Base-by-base conservation (phyloP, 2,113 vertebrate species). In the Thymallus thymallus region DNA sequence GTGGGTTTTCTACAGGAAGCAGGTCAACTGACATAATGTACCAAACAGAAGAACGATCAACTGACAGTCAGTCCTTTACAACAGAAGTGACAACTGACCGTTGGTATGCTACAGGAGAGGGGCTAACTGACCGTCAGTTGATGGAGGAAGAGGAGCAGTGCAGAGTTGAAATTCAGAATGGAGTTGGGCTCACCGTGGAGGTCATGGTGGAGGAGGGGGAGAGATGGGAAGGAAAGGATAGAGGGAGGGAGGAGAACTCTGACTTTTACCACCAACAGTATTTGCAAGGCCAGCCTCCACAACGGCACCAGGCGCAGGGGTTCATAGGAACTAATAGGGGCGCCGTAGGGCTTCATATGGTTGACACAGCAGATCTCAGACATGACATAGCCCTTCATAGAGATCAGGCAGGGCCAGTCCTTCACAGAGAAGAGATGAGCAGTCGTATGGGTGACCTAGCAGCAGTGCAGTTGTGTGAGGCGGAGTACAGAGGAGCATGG, bases 201-300 rank as follows among this genome's bases (percentile, higher is more conserved):
- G 45, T 23, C 2, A n/a, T 14, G 7, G 32, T 45, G 67, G 60
- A n/a, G 16, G 71, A 66, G 13, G n/a, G 23, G 24, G 10, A 64
- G 62, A 23, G 24, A 23, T 2, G n/a, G 23, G 12, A 14, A 24
- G 60, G 60, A 64, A 12, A 64, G 0, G 16, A 20, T 20, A 5
- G 13, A 62, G 2, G 0, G 9, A 23, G 26, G 72, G 56, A 32
- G 51, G 9, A 69, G 23, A 26, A 68, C 22, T 6, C 5, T n/a
- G 20, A 22, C 3, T 51, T 51, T 51, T 22, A 0, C 13, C 72
- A 56, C 0, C 16, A n/a, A 30, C 65, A 69, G 68, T 20, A 74
- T 41, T 72, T 76, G 23, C 81, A 75, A 20, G 73, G 3, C 22
- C 69, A 46, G 10, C 30, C 23, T 26, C 74, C 67, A 5, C 29